Evolutionary conservation across 2,113 vertebrate species (phyloP).

Genomic region (Ciconia boyciana): DNA sequence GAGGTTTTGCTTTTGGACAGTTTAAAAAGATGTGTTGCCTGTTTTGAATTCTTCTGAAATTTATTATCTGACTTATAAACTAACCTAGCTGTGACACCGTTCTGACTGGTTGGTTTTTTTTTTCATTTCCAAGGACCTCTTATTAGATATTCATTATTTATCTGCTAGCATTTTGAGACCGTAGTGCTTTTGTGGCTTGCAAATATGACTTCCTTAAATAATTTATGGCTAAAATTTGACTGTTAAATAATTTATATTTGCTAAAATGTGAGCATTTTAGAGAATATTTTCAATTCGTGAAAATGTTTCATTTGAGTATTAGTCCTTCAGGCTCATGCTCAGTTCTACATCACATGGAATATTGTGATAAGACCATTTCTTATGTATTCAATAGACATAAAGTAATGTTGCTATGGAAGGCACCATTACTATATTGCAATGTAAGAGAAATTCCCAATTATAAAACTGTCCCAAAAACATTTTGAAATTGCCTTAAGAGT

Average conservation of each 20-base stretch:
- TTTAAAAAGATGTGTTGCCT: neutral
- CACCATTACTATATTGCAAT: neutral
- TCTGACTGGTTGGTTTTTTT: neutral
- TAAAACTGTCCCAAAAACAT: neutral
- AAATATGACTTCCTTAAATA: conserved; percentile 35
- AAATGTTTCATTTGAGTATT: neutral
- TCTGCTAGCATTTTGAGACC: conserved; percentile 23
- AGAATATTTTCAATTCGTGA: neutral
- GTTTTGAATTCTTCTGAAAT: conserved; percentile 26
- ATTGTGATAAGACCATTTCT: neutral
- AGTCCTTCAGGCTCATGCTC: neutral
- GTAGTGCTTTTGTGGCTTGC: neutral
- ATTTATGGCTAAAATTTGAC: conserved; percentile 19
- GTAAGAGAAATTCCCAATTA: neutral
- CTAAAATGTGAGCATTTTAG: conserved; percentile 33
- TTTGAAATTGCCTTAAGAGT: neutral
- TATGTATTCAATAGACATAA: neutral
- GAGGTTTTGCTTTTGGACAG: neutral
- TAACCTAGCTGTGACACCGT: neutral
- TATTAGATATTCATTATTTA: conserved; percentile 49
- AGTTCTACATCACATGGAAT: neutral
- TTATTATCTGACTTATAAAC: neutral
- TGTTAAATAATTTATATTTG: conserved; percentile 41
- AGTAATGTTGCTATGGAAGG: neutral
- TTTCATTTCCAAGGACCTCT: neutral